Evolutionary conservation across 2,888 invertebrate genomes (phyloP).

Genomic region (Ornithoptera priamus): DNA sequence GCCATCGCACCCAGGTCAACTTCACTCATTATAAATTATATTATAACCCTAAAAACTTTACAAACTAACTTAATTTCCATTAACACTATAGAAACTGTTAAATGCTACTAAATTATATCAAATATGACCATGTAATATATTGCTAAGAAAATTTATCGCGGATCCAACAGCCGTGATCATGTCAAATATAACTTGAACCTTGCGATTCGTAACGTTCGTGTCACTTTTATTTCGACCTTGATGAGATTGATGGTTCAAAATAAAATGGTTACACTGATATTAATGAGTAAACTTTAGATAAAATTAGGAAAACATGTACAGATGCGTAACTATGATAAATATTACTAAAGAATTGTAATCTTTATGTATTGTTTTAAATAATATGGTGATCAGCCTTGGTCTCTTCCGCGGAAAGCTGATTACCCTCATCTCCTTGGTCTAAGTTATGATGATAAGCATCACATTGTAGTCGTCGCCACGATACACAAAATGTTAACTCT

Average conservation of each 20-base stretch:
- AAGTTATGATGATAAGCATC: too few species aligned
- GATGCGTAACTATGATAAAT: background rate
- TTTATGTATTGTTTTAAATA: too few species aligned
- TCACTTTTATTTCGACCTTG: background rate
- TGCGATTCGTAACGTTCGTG: background rate
- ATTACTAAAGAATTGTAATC: background rate
- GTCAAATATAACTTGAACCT: constrained; percentile 22
- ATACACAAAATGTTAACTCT: too few species aligned
- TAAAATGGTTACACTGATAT: constrained; percentile 12
- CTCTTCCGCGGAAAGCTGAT: too few species aligned
- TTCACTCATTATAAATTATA: constrained; percentile 32
- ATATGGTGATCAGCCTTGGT: too few species aligned
- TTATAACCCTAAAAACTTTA: background rate
- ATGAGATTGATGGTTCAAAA: constrained; percentile 5
- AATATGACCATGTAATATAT: constrained; percentile 20
- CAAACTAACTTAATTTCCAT: constrained; percentile 5
- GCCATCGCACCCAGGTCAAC: constrained; percentile 28
- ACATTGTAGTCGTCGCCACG: too few species aligned
- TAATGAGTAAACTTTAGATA: constrained; percentile 27
- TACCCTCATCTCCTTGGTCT: too few species aligned
- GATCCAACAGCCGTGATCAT: constrained; percentile 18
- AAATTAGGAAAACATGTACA: constrained; percentile 16
- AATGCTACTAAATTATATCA: constrained; percentile 24
- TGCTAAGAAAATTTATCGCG: constrained; percentile 25
- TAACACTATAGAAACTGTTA: constrained; percentile 17